Evolutionary conservation across 2,113 vertebrate species (phyloP).

Genomic region (Bombycilla garrulus): DNA sequence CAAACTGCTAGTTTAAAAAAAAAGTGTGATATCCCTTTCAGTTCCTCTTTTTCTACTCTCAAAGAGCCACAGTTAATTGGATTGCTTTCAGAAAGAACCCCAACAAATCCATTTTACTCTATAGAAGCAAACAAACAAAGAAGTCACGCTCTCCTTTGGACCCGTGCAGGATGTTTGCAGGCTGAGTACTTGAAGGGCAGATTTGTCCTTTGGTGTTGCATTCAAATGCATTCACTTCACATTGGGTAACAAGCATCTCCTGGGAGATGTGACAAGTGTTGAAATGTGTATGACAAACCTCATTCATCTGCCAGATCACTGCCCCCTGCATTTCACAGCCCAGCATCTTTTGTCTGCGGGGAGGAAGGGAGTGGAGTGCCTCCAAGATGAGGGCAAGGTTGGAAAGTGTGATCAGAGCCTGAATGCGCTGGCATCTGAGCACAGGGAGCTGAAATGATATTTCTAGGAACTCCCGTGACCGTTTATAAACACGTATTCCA

Average conservation of each 20-base stretch:
- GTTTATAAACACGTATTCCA: neutral
- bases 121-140: neutral
- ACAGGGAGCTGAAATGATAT: neutral
- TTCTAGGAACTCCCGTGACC: slow-evolving; percentile 27
- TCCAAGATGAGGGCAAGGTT: neutral
- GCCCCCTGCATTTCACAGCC: neutral
- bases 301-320: neutral
- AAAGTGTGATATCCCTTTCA: neutral
- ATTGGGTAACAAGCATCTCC: neutral
- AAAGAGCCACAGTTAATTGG: neutral
- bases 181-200: neutral
- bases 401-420: neutral
- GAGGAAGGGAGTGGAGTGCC: neutral
- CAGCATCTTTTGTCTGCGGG: neutral
- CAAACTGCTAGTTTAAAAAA: neutral
- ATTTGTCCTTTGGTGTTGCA: neutral
- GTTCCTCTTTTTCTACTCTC: neutral
- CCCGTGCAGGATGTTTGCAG: neutral
- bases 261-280: neutral
- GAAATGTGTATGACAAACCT: neutral
- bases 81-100: neutral
- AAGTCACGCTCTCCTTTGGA: neutral
- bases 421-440: neutral
- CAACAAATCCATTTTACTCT: neutral
- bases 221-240: neutral